Conservation (phyloP, 2,888 invertebrate genomes). For the Daptonema setosum region DNA sequence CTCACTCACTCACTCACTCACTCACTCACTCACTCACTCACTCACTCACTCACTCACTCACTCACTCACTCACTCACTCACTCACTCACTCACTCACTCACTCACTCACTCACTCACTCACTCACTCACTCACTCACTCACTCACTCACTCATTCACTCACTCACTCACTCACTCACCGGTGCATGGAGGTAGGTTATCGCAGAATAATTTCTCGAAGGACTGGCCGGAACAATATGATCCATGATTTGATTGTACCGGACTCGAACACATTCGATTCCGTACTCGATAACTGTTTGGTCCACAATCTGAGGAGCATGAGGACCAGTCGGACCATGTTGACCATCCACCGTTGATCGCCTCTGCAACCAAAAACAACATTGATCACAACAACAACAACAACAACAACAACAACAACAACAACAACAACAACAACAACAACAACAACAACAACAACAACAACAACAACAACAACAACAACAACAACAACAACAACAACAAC, state of each 20-base stretch:
- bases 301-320: constrained; percentile 20
- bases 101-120: not conserved
- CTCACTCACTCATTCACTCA: not conserved
- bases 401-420: not conserved
- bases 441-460: not conserved
- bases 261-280: constrained; percentile 25
- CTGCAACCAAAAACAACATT: constrained; percentile 1
- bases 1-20: not conserved
- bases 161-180: not conserved
- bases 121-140: not conserved
- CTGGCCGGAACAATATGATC: constrained; percentile 24
- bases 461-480: not conserved
- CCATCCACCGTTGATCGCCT: constrained; percentile 17
- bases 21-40: not conserved
- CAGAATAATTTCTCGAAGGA: constrained; percentile 25
- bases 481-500: not conserved
- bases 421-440: not conserved
- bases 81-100: not conserved
- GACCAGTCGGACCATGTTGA: constrained; percentile 22
- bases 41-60: not conserved
- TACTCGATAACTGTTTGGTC: constrained; percentile 12
- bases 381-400: not conserved
- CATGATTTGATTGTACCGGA: constrained; percentile 23
- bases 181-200: constrained; percentile 13
- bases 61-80: not conserved